Evolutionary conservation across 2,888 invertebrate species (phyloP), one percentile per base, ranked within the genome.

Genomic region (Homarus gammarus): DNA sequence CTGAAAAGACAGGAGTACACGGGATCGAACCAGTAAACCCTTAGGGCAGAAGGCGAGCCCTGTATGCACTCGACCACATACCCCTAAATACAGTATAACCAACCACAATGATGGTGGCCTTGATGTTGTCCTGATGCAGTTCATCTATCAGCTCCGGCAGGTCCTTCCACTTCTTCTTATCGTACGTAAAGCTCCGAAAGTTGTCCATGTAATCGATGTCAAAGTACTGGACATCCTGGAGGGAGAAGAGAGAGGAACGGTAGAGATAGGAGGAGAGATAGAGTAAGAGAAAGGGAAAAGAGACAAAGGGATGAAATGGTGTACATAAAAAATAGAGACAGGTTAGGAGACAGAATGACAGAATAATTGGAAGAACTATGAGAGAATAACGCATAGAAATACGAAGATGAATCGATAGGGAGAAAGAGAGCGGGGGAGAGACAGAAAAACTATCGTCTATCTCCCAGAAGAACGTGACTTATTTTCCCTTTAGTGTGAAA

Each of bases 181-280:
- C 92, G 64, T 90, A 92, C 10, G 94, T 94, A 92, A 94, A 94
- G 91, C 94, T 94, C 87, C 93, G 93, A 89, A 92, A 92, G 64
- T 92, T 82, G 44, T 94, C 92, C 94, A 94, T 94, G 92, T 93
- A 93, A 91, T 94, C 94, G 78, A 94, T 94, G 90, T 94, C 94
- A 51, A 93, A 93, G 90, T 93, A 93, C 72, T 93, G 93, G 0
- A 96, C 96, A 93, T 96, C 96, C 96, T 96, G 93, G 40, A 44
- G 3, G 27, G 6, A 82, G 87, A 44, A 77, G 36, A 40, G 3
- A 27, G 38, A 40, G 36, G 27, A 27, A 38, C 3, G 38, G 22
- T 33, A 10, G 33, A 38, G 10, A 22, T 8, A 31, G 3, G 5
- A 8, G 22, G 36, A 12, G 36, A 31, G 61, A 38, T n/a, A 56